Base-by-base conservation (phyloP, 2,888 invertebrate genomes). In the Leptarthrus brevirostris region DNA sequence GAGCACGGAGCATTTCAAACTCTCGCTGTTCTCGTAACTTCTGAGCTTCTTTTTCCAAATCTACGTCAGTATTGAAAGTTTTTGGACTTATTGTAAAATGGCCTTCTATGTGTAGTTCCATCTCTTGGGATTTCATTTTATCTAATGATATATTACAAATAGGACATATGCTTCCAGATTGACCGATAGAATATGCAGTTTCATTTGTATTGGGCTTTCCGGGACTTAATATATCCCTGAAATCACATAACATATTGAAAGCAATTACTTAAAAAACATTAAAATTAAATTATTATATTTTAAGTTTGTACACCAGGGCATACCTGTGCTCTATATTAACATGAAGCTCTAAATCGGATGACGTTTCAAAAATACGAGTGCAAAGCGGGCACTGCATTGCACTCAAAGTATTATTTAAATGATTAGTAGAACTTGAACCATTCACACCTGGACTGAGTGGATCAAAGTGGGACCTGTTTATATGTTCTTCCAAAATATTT, bases 251-350 rank as follows among this genome's bases (percentile, higher is more conserved):
- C n/a, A n/a, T n/a, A 14, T 8, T 20, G 40, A 22, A 61, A 20
- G 40, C 4, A 16, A 14, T 14, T 20, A 34, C 8, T 26, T 18
- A 3, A 3, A n/a, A 36, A 34, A 8, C 0, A 5, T 58, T 34
- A 5, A 34, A 20, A 2, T 26, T n/a, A n/a, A n/a, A n/a, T n/a
- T n/a, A n/a, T n/a, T n/a, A 5, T 8, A 30, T 30, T 30, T 30
- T 30, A 30, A 30, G 14, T 64, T 86, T 78, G 93, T 93, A 73
- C 36, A 93, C 86, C 78, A 93, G n/a, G n/a, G 0, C 91, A 85
- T 94, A 94, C 80, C 90, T 88, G 82, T 95, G 94, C 80, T 93
- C 93, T 74, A 93, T 91, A 85, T 94, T 94, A 0, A 95, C 94
- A 81, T 95, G 95, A 64, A 93, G 85, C 83, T 94, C 94, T 66